Evolutionary conservation across 1,140 invertebrate species (phyloP).

Genomic region (Papilio polyxenes): DNA sequence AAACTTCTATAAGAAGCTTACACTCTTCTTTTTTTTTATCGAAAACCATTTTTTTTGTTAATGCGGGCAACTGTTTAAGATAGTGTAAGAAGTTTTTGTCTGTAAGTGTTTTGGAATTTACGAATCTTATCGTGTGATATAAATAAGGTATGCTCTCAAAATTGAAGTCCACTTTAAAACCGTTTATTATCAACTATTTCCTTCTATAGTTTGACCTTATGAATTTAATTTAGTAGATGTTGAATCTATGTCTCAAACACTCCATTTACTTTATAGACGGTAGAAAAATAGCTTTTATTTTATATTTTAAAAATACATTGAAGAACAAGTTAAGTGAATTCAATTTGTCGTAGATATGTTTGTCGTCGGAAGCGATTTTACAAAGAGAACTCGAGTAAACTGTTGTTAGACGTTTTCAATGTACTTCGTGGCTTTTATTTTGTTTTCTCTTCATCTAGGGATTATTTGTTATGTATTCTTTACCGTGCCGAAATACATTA

Average conservation of each 20-base stretch:
- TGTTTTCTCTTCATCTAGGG: neutral
- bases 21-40: no score
- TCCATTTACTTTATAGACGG: neutral
- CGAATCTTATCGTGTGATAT: no score
- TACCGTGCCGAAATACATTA: neutral
- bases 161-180: no score
- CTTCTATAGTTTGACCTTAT: neutral
- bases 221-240: neutral
- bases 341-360: conserved; percentile 19
- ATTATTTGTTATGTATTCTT: conserved; percentile 5
- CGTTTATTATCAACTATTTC: no score
- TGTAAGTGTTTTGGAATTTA: no score
- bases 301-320: conserved; percentile 11
- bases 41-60: no score
- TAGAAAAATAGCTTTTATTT: neutral
- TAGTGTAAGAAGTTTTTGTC: no score
- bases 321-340: conserved; percentile 15
- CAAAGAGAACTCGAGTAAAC: conserved; percentile 16
- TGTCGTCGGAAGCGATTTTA: conserved; percentile 20
- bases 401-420: conserved; percentile 16
- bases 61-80: no score
- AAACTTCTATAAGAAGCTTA: no score
- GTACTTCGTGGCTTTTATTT: conserved; percentile 12
- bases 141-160: no score
- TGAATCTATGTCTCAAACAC: neutral